Evolutionary conservation across 2,888 invertebrate genomes (phyloP), one percentile per base, ranked within the genome.

Genomic region (Pocota personata): DNA sequence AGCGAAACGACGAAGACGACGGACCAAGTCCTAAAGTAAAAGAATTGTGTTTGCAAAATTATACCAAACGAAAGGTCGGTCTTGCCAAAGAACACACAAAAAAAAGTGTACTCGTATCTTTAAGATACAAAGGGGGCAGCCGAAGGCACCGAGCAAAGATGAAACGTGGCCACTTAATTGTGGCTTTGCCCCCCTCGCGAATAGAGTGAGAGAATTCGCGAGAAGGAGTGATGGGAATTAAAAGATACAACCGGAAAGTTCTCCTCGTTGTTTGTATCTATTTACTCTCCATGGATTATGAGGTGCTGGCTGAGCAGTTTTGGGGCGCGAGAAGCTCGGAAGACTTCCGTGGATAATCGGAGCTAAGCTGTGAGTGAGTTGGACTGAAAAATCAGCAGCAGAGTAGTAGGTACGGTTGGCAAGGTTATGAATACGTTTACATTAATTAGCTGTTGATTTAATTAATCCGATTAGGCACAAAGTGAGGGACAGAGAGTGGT

Each of bases 371-470:
- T 40, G 48, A 48, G 48, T 69, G 40, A 60, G 60, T 55, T 30
- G n/a, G n/a, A 27, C 10, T 52, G 50, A 37, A 8, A 30, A 32
- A 40, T n/a, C 24, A 50, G 37, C 3, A 16, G 24, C n/a, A n/a
- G n/a, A n/a, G n/a, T n/a, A n/a, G n/a, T n/a, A n/a, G n/a, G n/a
- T 43, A 19, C 52, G 46, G 73, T 57, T 37, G 37, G 46, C 32
- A 60, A 80, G 82, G 76, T 82, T 86, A 82, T 86, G 86, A 86
- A 86, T 86, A 82, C 77, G 86, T 86, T 86, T 82, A 90, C 90
- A 90, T 90, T 91, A 91, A 91, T 91, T 91, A 90, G 90, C 89
- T 90, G 90, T 89, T 88, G 91, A 91, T 91, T 90, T 90, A 91
- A 91, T 91, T 90, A 91, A 90, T 90, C 89, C 82, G 80, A 86